These are phyloP conservation scores for Mactromeris polynyma DNA, from an alignment of 2,888 invertebrate genomes.

Conservation along the genomic window DNA sequence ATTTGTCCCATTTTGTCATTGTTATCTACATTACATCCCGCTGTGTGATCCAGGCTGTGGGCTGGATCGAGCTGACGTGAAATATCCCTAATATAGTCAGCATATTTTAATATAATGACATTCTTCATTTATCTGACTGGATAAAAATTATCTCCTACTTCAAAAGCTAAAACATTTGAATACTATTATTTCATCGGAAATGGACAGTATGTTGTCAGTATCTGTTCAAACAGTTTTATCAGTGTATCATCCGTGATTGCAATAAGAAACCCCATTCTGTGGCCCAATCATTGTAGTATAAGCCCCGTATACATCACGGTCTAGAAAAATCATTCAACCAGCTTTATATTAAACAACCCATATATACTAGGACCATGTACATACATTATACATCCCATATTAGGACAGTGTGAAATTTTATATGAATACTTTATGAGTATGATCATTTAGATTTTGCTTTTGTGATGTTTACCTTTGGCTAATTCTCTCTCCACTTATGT, in stretches of 20 bases:
- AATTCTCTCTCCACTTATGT: constrained; percentile 1
- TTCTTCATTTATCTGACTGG: not conserved
- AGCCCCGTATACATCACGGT: not conserved
- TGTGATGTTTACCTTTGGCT: constrained; percentile 22
- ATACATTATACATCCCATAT: not conserved
- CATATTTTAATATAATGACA: not conserved
- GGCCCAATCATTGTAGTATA: not conserved
- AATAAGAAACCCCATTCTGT: not conserved
- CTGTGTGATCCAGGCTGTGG: not conserved
- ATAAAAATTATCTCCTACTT: not conserved
- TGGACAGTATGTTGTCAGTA: not conserved
- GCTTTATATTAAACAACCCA: not conserved
- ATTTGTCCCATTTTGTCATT: not conserved
- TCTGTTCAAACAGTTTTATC: not conserved
- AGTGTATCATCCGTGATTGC: not conserved
- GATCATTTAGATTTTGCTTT: constrained; percentile 29
- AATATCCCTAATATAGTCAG: constrained; percentile 3
- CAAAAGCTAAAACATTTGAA: constrained; percentile 1
- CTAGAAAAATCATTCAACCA: not conserved
- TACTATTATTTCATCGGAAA: not conserved
- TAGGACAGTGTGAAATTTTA: constrained; percentile 23
- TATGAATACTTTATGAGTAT: constrained; percentile 21
- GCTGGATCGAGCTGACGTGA: not conserved
- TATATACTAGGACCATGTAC: not conserved
- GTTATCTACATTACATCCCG: not conserved